Conservation (phyloP, 1,140 invertebrate genomes). For the Brachionus plicatilis region DNA sequence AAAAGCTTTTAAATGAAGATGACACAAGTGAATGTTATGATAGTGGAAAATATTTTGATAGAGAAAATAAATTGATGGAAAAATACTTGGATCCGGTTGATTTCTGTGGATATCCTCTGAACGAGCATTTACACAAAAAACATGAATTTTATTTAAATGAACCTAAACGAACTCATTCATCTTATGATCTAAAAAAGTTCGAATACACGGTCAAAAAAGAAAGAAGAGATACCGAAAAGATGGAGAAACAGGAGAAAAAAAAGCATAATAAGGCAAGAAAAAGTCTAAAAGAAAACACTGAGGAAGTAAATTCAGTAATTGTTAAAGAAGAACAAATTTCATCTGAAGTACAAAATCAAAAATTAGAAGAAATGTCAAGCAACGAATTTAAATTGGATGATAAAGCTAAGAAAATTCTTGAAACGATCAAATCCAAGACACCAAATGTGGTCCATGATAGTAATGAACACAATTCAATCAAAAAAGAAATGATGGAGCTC, state of each 20-base stretch:
- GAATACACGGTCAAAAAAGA: background rate
- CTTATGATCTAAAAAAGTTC: background rate
- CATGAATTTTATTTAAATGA: slow-evolving; percentile 24
- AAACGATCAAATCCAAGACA: background rate
- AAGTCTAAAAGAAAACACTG: background rate
- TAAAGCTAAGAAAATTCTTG: background rate
- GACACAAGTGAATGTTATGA: background rate
- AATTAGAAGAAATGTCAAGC: background rate
- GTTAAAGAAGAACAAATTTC: background rate
- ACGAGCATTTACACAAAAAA: slow-evolving; percentile 7
- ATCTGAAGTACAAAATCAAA: background rate
- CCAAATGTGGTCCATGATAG: background rate
- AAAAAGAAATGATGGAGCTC: background rate
- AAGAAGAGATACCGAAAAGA: background rate
- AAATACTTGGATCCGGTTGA: background rate
- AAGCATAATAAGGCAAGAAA: background rate
- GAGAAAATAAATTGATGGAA: background rate
- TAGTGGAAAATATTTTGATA: background rate
- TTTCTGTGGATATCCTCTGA: background rate
- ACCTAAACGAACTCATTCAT: background rate
- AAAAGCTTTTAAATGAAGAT: background rate
- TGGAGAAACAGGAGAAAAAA: background rate
- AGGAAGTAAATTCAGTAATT: background rate
- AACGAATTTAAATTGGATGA: background rate
- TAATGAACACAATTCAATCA: background rate